Base-by-base conservation (phyloP, 2,797 vertebrate species). In the Sebastes matsubarae region DNA sequence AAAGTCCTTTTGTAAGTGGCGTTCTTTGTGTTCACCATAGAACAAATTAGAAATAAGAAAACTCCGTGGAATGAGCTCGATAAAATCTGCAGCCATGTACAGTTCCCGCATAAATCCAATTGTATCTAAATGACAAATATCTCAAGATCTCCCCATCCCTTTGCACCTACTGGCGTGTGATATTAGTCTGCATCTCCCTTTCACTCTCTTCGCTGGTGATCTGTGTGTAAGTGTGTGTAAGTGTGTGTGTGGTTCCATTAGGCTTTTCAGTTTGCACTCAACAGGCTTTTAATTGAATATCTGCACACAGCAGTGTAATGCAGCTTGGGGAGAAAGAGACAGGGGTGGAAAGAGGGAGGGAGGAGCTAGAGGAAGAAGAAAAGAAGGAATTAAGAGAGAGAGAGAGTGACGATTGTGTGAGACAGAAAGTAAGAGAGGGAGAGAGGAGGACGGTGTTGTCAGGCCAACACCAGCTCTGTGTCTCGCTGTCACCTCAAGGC, bases 201-300 rank as follows among this genome's bases (percentile, higher is more conserved):
- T 67, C 58, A 36, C 52, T 69, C 52, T 52, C 71, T 1, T 77
- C 50, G 34, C 70, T 6, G 6, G 71, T 13, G 29, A 69, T 59
- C 8, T 63, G 22, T 60, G 30, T 54, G 46, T 50, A 27, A 32
- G 55, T 70, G 52, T 57, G 42, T 46, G 14, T 16, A 16, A 16
- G 30, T 54, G 50, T 52, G 25, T 71, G 34, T 61, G 70, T 34
- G 29, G 20, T 55, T 67, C 14, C 36, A 42, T 84, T 70, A 24
- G 54, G 65, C 46, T 68, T 78, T 86, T 30, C 58, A 50, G 73
- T 74, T 82, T 84, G 73, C 68, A 60, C 82, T 83, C 77, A 57
- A 36, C 75, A 58, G 84, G 36, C 74, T 76, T 83, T 81, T 89
- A 92, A 94, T 92, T 94, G 91, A 93, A 91, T 88, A 88, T 91